Conservation (phyloP, 2,797 vertebrate species). For the Leucoraja ocellata region DNA sequence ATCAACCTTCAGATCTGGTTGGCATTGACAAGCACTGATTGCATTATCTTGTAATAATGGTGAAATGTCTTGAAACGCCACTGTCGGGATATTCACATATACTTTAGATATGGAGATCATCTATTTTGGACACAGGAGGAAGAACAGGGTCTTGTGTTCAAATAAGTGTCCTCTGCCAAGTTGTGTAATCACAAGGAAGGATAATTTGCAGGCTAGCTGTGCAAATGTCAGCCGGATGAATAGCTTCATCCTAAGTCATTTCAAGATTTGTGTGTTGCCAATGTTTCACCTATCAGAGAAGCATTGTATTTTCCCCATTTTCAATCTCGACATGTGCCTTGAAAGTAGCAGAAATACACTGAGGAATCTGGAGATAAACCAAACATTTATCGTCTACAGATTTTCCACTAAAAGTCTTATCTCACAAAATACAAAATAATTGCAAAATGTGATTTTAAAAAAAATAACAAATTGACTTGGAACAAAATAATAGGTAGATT, state of each 20-base stretch:
- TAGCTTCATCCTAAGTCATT: background rate
- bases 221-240: background rate
- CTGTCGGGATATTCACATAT: background rate
- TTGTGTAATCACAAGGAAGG: background rate
- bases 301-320: background rate
- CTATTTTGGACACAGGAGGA: background rate
- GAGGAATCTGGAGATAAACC: background rate
- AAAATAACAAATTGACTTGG: background rate
- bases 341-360: too few species aligned
- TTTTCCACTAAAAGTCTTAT: background rate
- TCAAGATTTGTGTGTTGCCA: background rate
- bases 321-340: background rate
- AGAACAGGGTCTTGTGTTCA: too few species aligned
- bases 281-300: background rate
- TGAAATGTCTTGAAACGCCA: background rate
- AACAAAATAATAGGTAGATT: background rate
- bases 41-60: background rate
- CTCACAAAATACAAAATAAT: background rate
- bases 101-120: background rate
- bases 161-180: background rate
- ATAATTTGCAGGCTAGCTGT: too few species aligned
- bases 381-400: background rate
- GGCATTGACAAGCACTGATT: background rate
- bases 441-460: background rate
- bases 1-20: background rate